Evolutionary conservation across 1,140 invertebrate species (phyloP).

Genomic region (Antheraea pernyi): DNA sequence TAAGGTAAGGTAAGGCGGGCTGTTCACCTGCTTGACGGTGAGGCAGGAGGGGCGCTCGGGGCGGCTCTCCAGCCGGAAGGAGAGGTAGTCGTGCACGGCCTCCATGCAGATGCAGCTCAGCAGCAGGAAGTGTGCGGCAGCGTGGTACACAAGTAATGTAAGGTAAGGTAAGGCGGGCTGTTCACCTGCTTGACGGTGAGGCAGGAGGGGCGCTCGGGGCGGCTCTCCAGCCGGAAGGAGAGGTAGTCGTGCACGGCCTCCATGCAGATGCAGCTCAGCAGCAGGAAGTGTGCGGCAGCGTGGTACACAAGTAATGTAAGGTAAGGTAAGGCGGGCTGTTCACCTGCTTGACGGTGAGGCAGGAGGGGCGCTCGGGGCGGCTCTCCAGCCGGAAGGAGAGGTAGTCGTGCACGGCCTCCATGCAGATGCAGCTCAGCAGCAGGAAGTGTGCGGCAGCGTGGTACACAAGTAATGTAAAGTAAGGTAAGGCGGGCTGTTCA

Average conservation of each 20-base stretch:
- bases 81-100: conserved; percentile 92
- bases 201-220: conserved; percentile 90
- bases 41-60: conserved; percentile 91
- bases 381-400: conserved; percentile 90
- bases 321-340: too few species aligned
- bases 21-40: conserved; percentile 91
- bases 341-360: conserved; percentile 90
- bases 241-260: conserved; percentile 95
- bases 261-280: conserved; percentile 89
- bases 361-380: conserved; percentile 90
- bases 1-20: too few species aligned
- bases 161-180: too few species aligned
- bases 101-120: conserved; percentile 90
- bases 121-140: conserved; percentile 91
- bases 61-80: conserved; percentile 90
- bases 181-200: conserved; percentile 91
- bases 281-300: conserved; percentile 90
- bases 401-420: conserved; percentile 94
- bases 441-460: conserved; percentile 89
- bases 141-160: too few species aligned
- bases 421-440: conserved; percentile 89
- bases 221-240: conserved; percentile 89
- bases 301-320: too few species aligned
- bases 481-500: too few species aligned
- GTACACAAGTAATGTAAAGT: too few species aligned